Evolutionary conservation across 2,888 invertebrate genomes (phyloP).

Genomic region (Lepidochitona cinerea): DNA sequence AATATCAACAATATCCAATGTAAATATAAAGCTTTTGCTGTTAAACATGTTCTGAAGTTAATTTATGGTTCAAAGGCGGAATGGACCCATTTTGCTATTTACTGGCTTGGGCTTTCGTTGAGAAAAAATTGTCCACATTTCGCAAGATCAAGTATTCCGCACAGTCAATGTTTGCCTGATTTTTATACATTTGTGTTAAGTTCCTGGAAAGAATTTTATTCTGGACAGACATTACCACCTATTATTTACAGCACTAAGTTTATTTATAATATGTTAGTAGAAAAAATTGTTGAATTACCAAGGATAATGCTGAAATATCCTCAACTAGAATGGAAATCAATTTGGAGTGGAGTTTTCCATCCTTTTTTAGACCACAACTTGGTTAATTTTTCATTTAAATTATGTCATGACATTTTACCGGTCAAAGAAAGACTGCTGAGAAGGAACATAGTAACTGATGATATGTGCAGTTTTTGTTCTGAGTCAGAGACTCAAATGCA

Average conservation of each 20-base stretch:
- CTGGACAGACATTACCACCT: neutral
- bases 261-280: neutral
- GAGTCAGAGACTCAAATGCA: neutral
- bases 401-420: neutral
- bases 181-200: neutral
- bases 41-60: neutral
- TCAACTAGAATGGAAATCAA: neutral
- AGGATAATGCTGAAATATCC: neutral
- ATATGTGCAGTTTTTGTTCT: neutral
- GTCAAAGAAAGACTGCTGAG: neutral
- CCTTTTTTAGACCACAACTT: neutral
- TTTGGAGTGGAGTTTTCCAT: neutral
- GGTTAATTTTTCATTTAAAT: neutral
- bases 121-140: neutral
- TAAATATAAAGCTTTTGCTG: neutral
- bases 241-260: neutral
- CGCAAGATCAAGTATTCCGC: neutral
- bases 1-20: neutral
- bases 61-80: constrained; percentile 1
- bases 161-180: neutral
- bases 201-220: neutral
- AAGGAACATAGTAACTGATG: neutral
- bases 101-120: neutral
- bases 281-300: neutral
- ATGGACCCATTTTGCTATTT: constrained; percentile 6